Evolutionary conservation across 1,140 invertebrate genomes (phyloP), one percentile per base, ranked within the genome.

Genomic region (Maniola jurtina): DNA sequence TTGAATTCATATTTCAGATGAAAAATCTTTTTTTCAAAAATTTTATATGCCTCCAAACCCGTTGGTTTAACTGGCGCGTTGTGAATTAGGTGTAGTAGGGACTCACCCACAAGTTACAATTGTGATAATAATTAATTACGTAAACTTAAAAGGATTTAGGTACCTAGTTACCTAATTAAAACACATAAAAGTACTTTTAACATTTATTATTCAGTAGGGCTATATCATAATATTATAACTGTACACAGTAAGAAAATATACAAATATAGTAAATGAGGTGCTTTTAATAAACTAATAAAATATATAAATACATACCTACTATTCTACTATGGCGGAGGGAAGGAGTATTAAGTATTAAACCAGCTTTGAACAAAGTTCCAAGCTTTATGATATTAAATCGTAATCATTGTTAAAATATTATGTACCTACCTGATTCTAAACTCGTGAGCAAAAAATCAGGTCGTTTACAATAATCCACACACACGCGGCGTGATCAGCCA

Each of bases 191-290:
- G 59, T 63, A 63, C 52, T 63, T 68, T 68, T 33, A 64, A 63
- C 57, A 68, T 68, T 68, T 68, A 68, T 68, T 68, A 59, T 38
- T 63, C 55, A 57, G 47, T 68, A 68, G 63, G 55, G 66, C 61
- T 68, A 68, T 58, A 59, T 60, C 48, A 66, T 50, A 68, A 54
- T 67, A 57, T 54, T n/a, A 59, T 60, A 68, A 63, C 66, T 68
- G 61, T 63, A 68, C 66, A 60, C 36, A 68, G 55, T 68, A 59
- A 58, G 60, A 68, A 68, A 68, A 68, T 68, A 68, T 68, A 64
- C 57, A 64, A 68, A 68, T 63, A 64, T 64, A 59, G 47, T 52
- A 59, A 68, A 63, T 42, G 40, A 50, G 55, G 45, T 60, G 61
- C 48, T 45, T 54, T 68, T 62, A 61, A 67, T 34, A 55, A 62